Evolutionary conservation across 2,888 invertebrate species (phyloP).

Genomic region (Argyresthia goedartella): DNA sequence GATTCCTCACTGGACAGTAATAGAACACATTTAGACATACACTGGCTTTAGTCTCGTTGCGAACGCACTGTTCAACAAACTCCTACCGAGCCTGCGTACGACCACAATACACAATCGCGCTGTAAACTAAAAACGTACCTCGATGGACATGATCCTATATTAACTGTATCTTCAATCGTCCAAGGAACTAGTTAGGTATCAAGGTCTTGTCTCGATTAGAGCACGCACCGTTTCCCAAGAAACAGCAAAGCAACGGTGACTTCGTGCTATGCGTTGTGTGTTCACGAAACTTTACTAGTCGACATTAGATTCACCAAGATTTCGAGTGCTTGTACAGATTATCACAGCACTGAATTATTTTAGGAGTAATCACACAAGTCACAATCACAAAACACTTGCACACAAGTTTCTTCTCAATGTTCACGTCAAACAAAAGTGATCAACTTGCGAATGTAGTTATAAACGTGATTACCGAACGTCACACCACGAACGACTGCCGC

Average conservation of each 20-base stretch:
- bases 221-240: conserved; percentile 59
- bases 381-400: too few relatives aligned
- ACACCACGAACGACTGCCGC: conserved; percentile 36
- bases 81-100: conserved; percentile 2
- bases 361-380: neutral
- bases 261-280: conserved; percentile 22
- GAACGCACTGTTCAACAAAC: neutral
- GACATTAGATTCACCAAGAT: conserved; percentile 6
- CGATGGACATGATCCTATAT: conserved; percentile 59
- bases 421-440: conserved; percentile 36
- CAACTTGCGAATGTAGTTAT: conserved; percentile 14
- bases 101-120: conserved; percentile 45
- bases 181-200: conserved; percentile 71
- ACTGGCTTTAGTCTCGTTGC: conserved; percentile 18
- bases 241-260: conserved; percentile 44
- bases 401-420: conserved; percentile 18
- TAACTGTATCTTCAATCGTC: conserved; percentile 64
- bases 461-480: conserved; percentile 30
- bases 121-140: conserved; percentile 67
- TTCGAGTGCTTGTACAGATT: neutral
- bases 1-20: conserved; percentile 42
- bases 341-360: neutral
- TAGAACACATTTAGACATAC: conserved; percentile 51
- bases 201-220: conserved; percentile 64
- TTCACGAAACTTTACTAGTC: conserved; percentile 16